A percentile compares a stretch with the other conserved stretches of the same genome.
phyloP scores from a whole-genome alignment of 2,797 vertebrate species.

The Muscicapa striata region DNA sequence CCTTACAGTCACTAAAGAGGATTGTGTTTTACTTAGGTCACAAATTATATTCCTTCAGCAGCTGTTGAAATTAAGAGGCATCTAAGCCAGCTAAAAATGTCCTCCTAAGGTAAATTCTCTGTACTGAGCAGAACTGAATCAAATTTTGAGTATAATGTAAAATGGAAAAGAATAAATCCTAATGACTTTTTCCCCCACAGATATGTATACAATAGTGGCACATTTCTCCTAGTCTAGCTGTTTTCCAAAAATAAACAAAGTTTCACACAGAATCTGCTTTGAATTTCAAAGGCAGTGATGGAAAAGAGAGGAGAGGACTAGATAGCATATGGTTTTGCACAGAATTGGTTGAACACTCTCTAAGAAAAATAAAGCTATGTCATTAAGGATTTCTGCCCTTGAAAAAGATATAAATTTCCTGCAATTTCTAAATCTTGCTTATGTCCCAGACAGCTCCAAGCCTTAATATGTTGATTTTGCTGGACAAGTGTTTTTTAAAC shows the following conservation, averaged over 20 bases:
- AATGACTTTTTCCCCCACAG: not conserved
- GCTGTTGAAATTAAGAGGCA: not conserved
- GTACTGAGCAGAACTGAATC: not conserved
- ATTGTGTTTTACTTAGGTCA: not conserved
- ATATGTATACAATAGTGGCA: fast-evolving
- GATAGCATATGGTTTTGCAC: not conserved
- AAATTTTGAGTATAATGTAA: not conserved
- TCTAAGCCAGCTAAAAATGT: not conserved
- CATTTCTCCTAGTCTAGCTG: not conserved
- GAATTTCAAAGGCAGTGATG: not conserved
- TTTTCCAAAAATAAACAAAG: not conserved
- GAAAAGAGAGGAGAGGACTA: not conserved
- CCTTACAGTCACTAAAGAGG: not conserved
- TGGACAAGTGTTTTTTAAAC: fast-evolving
- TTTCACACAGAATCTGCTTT: not conserved
- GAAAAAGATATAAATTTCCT: not conserved
- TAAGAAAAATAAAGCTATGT: not conserved
- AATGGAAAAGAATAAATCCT: not conserved
- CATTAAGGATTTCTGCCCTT: not conserved
- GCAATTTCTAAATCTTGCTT: not conserved
- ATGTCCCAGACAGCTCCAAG: not conserved
- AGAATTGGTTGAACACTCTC: not conserved
- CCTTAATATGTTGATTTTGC: not conserved
- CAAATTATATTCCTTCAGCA: not conserved
- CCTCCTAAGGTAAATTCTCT: not conserved